Conservation (phyloP, 2,113 vertebrate genomes). For the Azemiops feae region DNA sequence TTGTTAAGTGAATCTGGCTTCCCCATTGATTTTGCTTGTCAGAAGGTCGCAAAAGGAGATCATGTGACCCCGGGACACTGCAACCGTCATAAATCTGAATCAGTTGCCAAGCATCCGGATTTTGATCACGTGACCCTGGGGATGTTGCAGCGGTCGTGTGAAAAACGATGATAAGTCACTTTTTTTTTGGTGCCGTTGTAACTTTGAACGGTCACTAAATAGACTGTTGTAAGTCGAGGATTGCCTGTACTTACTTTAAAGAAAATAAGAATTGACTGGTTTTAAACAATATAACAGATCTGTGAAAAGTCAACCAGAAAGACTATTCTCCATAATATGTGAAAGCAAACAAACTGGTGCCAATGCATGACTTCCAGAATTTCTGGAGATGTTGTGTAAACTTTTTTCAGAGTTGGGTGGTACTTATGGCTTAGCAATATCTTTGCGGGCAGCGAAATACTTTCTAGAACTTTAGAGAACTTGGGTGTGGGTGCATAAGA, state of each 20-base stretch:
- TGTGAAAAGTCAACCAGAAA: background rate
- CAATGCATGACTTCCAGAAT: background rate
- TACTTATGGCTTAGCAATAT: background rate
- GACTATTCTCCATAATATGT: background rate
- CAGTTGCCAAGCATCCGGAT: background rate
- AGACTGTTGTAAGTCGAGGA: background rate
- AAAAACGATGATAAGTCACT: background rate
- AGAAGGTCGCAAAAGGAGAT: background rate
- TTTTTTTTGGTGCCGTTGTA: background rate
- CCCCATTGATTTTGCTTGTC: background rate
- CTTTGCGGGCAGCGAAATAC: background rate
- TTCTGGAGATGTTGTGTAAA: background rate
- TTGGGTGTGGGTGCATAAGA: slow-evolving; percentile 14
- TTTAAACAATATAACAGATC: background rate
- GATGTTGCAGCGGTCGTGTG: background rate
- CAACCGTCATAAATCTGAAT: background rate
- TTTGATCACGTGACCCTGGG: background rate
- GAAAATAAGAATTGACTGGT: background rate
- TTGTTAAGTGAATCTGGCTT: background rate
- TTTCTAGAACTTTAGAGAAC: slow-evolving; percentile 15
- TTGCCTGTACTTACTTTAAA: background rate
- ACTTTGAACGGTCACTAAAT: background rate
- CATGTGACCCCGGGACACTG: background rate
- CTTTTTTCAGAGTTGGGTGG: background rate
- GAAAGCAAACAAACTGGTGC: too few species aligned